phyloP scores from a whole-genome alignment of 2,797 vertebrate genomes.

The Adelosebastes latens region DNA sequence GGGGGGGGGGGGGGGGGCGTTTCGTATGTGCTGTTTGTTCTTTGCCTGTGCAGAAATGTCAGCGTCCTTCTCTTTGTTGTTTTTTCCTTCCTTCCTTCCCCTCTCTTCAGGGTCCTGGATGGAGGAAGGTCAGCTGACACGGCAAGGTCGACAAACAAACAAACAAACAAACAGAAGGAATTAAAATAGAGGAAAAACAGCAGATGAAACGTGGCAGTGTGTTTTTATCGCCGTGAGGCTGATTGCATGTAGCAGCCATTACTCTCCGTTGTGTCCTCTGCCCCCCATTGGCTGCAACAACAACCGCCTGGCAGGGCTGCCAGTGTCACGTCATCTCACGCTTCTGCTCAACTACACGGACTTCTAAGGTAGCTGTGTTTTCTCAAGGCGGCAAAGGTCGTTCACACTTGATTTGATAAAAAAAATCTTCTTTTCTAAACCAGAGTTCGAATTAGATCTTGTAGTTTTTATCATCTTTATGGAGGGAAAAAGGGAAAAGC shows the following conservation, averaged over 20 bases:
- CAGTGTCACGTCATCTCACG: conserved; percentile 73
- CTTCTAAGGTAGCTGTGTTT: conserved; percentile 39
- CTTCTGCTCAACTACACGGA: conserved; percentile 60
- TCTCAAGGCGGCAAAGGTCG: conserved; percentile 56
- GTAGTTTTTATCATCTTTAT: conserved; percentile 9
- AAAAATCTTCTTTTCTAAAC: conserved; percentile 1
- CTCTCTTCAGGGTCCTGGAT: conserved; percentile 69
- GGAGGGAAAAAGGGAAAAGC: not conserved
- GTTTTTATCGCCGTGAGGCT: conserved; percentile 59
- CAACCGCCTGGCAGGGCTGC: conserved; percentile 73
- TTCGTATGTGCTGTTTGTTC: conserved; percentile 71
- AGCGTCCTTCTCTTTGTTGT: conserved; percentile 58
- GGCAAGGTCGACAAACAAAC: conserved; percentile 85
- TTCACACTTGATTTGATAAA: conserved; percentile 35
- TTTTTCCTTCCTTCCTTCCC: conserved; percentile 2
- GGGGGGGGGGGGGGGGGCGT: conserved; percentile 24
- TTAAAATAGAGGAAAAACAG: conserved; percentile 80
- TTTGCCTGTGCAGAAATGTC: conserved; percentile 74
- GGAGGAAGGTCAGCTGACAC: conserved; percentile 82
- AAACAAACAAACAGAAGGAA: conserved; percentile 74
- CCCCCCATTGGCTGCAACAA: conserved; percentile 79
- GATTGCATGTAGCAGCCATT: conserved; percentile 76
- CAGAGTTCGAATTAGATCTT: conserved; percentile 40
- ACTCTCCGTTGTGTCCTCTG: conserved; percentile 79
- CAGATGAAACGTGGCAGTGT: conserved; percentile 63